Evolutionary conservation across 2,113 vertebrate genomes (phyloP), one percentile per base, ranked within the genome.

Genomic region (Leptobrachium leishanense): DNA sequence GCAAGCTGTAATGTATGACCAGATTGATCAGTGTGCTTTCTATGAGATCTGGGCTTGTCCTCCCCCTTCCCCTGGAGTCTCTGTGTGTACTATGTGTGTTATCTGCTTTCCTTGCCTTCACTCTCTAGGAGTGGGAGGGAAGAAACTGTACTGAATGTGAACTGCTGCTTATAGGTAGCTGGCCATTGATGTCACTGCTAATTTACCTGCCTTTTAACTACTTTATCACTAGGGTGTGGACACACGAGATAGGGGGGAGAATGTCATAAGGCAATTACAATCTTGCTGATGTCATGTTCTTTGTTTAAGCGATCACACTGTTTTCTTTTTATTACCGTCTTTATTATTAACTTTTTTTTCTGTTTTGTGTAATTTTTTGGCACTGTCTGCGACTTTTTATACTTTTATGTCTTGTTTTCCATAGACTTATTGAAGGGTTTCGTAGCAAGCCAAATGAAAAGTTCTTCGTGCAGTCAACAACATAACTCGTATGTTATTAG

Each of bases 131-230:
- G 77, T 40, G 77, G 77, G 71, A 53, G 77, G 77, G 71, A 20
- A 74, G 12, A 39, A 43, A 72, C 31, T 54, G 44, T 12, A 15
- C 44, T 54, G n/a, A 72, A 41, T n/a, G 20, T 53, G 40, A 39
- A 39, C 40, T 46, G 77, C 44, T 13, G 46, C 11, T n/a, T 54
- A 71, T 72, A 79, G 77, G 77, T 73, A 73, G 68, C 50, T 43
- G 40, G 9, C 20, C 20, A 10, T 44, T 46, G 41, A 2, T 31
- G 42, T 42, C 62, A 65, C 59, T 41, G 4, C 7, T 2, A 1
- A 10, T 42, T 66, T 68, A 80, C 77, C 71, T 79, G 77, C 71
- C 77, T 63, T 43, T 43, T 80, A 80, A 74, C 63, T 40, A 15
- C 40, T 80, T 11, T 11, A 65, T 20, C 40, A 9, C 43, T 70